Evolutionary conservation across 2,888 invertebrate genomes (phyloP), one percentile per base, ranked within the genome.

Genomic region (Merodon equestris): DNA sequence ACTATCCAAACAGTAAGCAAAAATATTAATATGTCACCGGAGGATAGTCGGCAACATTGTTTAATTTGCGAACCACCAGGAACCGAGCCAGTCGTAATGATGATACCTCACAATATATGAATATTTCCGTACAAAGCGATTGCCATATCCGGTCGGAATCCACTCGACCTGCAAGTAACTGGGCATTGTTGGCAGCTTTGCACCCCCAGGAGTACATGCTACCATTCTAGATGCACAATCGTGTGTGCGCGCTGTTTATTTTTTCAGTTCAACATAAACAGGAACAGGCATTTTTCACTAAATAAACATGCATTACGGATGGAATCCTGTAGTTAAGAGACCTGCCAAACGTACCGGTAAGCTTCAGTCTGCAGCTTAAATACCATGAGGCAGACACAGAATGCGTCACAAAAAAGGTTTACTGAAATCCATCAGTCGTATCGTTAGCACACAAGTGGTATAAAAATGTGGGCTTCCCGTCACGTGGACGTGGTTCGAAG

Each of bases 101-200:
- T 66, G 72, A 66, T 66, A 58, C 64, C 72, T 73, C 72, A 73
- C 64, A 73, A 73, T 73, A 58, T 73, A 73, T 73, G 64, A 51
- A 73, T 58, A 66, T 66, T 58, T 73, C 72, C 64, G 64, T 53
- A 53, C 53, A 64, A n/a, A 34, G 53, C 58, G 72, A 66, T 73
- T 58, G 72, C 54, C 58, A 73, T 53, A 60, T 73, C 72, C 72
- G 57, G 72, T 66, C 58, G 19, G 27, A 18, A 12, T 44, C 13
- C 44, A 40, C 17, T 34, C 47, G 18, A 58, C 64, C 64, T 53
- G 58, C 34, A 58, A 73, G 58, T 56, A 40, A 61, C 36, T 40
- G 15, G 38, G 45, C 60, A 47, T 47, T 58, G 45, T 7, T 40
- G 36, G 38, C 34, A 17, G 15, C 10, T 17, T 12, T 48, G 48